A percentile compares a stretch with the other conserved stretches of the same genome.
These are phyloP conservation scores for Clanis bilineata DNA, from an alignment of 2,888 invertebrate species.

Conservation along the genomic window DNA sequence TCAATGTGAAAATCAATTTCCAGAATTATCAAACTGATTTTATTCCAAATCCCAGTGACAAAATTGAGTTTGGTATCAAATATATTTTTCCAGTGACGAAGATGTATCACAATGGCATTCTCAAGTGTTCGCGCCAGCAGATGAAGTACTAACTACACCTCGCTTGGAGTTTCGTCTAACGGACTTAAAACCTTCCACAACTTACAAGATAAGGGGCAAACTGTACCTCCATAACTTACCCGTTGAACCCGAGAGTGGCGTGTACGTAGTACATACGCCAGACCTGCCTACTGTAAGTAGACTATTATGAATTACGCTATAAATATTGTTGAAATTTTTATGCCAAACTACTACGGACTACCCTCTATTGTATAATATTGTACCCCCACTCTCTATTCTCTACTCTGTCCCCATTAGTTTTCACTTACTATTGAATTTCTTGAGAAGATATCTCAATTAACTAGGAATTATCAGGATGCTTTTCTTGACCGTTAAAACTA, in stretches of 20 bases:
- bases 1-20: too few relatives aligned
- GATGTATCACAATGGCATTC: constrained; percentile 90
- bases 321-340: too few relatives aligned
- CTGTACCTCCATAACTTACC: constrained; percentile 89
- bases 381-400: too few relatives aligned
- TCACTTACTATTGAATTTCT: too few relatives aligned
- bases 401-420: too few relatives aligned
- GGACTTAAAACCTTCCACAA: constrained; percentile 88
- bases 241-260: constrained; percentile 89
- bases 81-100: constrained; percentile 73
- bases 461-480: too few relatives aligned
- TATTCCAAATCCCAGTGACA: not conserved
- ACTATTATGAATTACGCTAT: too few relatives aligned
- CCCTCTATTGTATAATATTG: too few relatives aligned
- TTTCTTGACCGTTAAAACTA: too few relatives aligned
- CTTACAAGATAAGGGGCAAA: constrained; percentile 91
- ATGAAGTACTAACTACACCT: constrained; percentile 92
- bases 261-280: constrained; percentile 88
- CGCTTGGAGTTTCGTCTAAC: constrained; percentile 92
- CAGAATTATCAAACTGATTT: too few relatives aligned
- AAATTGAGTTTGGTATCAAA: not conserved
- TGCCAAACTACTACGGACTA: too few relatives aligned
- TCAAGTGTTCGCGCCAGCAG: constrained; percentile 93
- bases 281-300: constrained; percentile 62
- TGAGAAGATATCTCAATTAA: too few relatives aligned